phyloP scores from a whole-genome alignment of 2,113 vertebrate species.

The Acanthochromis polyacanthus region DNA sequence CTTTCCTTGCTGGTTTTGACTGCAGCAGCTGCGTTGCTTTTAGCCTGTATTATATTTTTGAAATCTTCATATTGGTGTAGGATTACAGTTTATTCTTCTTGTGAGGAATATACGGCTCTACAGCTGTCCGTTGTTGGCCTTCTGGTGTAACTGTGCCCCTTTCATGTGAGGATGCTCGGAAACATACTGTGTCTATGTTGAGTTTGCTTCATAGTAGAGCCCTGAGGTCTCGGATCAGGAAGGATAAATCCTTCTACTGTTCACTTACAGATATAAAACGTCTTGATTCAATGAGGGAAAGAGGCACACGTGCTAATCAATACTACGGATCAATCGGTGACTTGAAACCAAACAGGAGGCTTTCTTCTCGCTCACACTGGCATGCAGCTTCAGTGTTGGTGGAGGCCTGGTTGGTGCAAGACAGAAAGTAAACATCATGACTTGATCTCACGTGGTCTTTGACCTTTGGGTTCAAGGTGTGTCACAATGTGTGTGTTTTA shows the following conservation, averaged over 20 bases:
- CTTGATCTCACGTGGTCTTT: conserved; percentile 62
- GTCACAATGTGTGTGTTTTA: conserved; percentile 23
- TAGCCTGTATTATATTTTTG: too few species aligned
- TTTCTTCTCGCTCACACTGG: not conserved
- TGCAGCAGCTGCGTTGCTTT: too few species aligned
- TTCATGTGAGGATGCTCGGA: too few species aligned
- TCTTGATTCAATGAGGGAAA: conserved; percentile 16
- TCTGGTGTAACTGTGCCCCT: too few species aligned
- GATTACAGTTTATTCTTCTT: too few species aligned
- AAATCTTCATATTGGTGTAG: too few species aligned
- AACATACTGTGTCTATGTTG: too few species aligned
- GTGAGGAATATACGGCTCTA: too few species aligned
- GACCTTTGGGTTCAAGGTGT: conserved; percentile 63
- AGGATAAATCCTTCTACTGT: conserved; percentile 3
- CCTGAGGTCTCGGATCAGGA: not conserved
- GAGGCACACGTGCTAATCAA: conserved; percentile 26
- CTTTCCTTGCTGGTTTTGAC: too few species aligned
- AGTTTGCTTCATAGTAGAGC: too few species aligned
- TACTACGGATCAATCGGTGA: conserved; percentile 27
- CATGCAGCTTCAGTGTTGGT: conserved; percentile 51
- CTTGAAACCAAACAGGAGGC: conserved; percentile 24
- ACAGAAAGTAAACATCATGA: conserved; percentile 55
- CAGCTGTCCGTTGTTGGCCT: too few species aligned
- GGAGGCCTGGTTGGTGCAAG: conserved; percentile 39
- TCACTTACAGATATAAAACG: conserved; percentile 12